Conservation (phyloP, 2,888 invertebrate genomes). For the Cephus pygmeus region DNA sequence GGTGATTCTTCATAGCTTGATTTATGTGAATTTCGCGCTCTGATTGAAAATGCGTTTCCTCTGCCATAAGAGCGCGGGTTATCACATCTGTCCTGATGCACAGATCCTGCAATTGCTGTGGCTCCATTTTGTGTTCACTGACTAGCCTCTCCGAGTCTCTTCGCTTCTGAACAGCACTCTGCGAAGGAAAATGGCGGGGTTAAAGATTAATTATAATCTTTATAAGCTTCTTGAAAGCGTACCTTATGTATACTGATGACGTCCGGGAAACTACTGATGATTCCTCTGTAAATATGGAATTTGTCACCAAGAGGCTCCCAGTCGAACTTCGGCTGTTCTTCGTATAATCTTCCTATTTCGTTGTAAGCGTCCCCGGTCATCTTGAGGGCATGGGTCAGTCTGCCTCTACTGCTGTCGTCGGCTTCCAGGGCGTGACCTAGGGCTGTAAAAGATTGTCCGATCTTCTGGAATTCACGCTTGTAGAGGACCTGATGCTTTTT, state of each 20-base stretch:
- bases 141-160: constrained; percentile 86
- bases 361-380: constrained; percentile 90
- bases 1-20: constrained; percentile 85
- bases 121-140: constrained; percentile 85
- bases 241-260: constrained; percentile 89
- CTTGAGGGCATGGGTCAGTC: constrained; percentile 83
- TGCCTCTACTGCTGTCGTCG: constrained; percentile 73
- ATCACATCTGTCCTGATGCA: constrained; percentile 88
- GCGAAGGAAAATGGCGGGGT: constrained; percentile 5
- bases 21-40: constrained; percentile 89
- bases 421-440: constrained; percentile 86
- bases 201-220: neutral
- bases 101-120: constrained; percentile 83
- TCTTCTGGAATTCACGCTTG: constrained; percentile 90
- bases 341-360: constrained; percentile 88
- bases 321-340: constrained; percentile 89
- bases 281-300: constrained; percentile 93
- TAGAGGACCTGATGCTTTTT: constrained; percentile 88
- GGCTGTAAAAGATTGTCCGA: constrained; percentile 87
- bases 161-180: constrained; percentile 85
- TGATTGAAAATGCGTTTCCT: constrained; percentile 91
- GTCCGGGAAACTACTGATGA: constrained; percentile 91
- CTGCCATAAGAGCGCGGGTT: constrained; percentile 93
- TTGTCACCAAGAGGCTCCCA: constrained; percentile 93
- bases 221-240: neutral